Base-by-base conservation (phyloP, 2,888 invertebrate genomes). In the Agrotis exclamationis region DNA sequence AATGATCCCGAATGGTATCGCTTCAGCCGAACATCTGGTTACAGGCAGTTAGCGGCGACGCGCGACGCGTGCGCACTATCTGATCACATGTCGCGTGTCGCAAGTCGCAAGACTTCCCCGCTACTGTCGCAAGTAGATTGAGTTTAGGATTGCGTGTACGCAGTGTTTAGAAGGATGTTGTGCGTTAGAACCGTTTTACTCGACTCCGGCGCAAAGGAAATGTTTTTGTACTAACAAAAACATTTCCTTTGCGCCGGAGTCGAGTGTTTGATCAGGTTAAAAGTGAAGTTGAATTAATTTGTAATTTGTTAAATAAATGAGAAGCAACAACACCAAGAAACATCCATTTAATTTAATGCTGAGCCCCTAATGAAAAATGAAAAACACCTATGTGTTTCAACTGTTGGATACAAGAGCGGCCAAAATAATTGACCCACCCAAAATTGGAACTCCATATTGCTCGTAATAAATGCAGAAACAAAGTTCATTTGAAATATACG, bases 51-150 rank as follows among this genome's bases (percentile, higher is more conserved):
- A 81, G 64, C 11, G 67, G 65, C 74, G 80, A 72, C 83, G 83
- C 81, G 84, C 81, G 79, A 75, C 83, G 83, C 84, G 85, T 84
- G 82, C 77, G 76, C 74, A 48, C 44, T 70, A 85, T 85, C 85
- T 74, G 85, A 85, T 85, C 86, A 84, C 86, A 82, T 76, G 80
- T 84, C 84, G 66, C 56, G 45, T 68, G 76, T 79, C 80, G 58
- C 53, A 33, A 39, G 80, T 47, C 33, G 56, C 56, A 33, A 56
- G 65, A 60, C 73, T 75, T 65, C 59, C 68, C 62, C 56, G 57
- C 82, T 69, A 70, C 67, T 76, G 81, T 76, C 82, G 80, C 70
- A 44, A 62, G 50, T 18, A 83, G 63, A 79, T 80, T 75, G 80
- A 82, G 83, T 75, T 67, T 18, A 77, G 79, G 79, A 81, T 79